Evolutionary conservation across 2,797 vertebrate species (phyloP).

Genomic region (Saxicola maurus): DNA sequence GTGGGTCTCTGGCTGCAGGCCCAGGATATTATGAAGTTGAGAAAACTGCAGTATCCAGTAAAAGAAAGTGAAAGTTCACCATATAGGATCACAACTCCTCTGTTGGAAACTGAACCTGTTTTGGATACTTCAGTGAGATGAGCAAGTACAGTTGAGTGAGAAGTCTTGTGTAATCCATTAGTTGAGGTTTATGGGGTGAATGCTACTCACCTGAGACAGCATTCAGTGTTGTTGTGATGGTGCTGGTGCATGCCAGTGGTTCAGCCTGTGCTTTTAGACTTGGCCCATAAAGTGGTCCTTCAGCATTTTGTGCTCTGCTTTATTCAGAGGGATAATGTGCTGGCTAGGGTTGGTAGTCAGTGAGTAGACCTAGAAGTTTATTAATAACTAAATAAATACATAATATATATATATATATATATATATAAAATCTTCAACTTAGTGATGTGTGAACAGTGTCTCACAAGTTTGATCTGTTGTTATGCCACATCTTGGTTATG

Average conservation of each 20-base stretch:
- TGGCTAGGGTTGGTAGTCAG: background rate
- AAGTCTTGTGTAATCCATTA: background rate
- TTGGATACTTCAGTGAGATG: background rate
- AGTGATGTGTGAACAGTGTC: background rate
- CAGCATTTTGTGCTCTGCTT: background rate
- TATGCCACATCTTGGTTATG: background rate
- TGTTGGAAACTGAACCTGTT: background rate
- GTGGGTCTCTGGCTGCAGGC: slow-evolving; percentile 38
- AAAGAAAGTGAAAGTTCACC: slow-evolving; percentile 27
- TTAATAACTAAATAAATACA: background rate
- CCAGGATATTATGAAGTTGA: slow-evolving; percentile 1
- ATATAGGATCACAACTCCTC: background rate
- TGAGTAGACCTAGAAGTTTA: background rate
- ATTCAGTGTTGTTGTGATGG: background rate
- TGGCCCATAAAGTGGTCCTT: background rate
- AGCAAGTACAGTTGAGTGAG: background rate
- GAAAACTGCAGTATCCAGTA: slow-evolving; percentile 7
- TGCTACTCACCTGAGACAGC: background rate
- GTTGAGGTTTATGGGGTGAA: background rate
- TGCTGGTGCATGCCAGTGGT: background rate
- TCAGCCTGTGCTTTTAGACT: background rate
- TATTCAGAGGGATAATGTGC: background rate
- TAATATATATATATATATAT: background rate
- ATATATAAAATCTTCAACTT: background rate
- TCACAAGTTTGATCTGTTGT: background rate